These are phyloP conservation scores for Rhombomys opimus DNA, from an alignment of 2,113 vertebrate species.

Conservation along the genomic window DNA sequence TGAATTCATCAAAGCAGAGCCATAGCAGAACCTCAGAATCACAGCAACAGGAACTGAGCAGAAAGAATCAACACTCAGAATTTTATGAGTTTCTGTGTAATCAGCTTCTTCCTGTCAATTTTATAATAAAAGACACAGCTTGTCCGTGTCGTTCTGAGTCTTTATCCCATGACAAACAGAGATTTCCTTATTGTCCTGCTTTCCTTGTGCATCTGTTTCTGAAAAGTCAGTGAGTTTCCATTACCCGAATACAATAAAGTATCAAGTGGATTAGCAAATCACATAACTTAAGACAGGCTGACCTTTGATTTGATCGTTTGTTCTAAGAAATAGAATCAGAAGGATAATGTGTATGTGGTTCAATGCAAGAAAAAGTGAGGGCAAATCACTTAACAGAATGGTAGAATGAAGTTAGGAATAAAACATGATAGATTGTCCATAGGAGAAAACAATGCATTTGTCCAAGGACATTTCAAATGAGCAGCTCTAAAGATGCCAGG, in stretches of 20 bases:
- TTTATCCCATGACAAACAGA: slow-evolving; percentile 13
- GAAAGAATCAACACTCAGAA: neutral
- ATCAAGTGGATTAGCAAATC: slow-evolving; percentile 46
- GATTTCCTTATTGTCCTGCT: neutral
- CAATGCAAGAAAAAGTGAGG: neutral
- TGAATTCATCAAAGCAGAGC: neutral
- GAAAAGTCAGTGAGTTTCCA: slow-evolving; percentile 43
- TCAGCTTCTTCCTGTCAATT: neutral
- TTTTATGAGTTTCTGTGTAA: neutral
- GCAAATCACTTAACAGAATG: neutral
- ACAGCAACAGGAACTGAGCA: neutral
- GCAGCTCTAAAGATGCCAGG: neutral
- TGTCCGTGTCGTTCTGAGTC: neutral
- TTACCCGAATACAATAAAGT: slow-evolving; percentile 4
- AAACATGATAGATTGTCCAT: neutral
- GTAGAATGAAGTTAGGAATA: neutral
- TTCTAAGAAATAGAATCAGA: slow-evolving; percentile 42
- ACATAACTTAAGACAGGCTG: slow-evolving; percentile 16
- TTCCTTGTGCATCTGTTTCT: slow-evolving; percentile 29
- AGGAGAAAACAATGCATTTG: neutral
- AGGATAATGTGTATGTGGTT: slow-evolving; percentile 22
- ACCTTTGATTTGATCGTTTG: slow-evolving; percentile 49
- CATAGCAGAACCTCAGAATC: neutral
- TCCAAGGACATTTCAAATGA: neutral
- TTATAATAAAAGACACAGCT: neutral